Evolutionary conservation across 2,113 vertebrate genomes (phyloP), one percentile per base, ranked within the genome.

Genomic region (Cepphus grylle): DNA sequence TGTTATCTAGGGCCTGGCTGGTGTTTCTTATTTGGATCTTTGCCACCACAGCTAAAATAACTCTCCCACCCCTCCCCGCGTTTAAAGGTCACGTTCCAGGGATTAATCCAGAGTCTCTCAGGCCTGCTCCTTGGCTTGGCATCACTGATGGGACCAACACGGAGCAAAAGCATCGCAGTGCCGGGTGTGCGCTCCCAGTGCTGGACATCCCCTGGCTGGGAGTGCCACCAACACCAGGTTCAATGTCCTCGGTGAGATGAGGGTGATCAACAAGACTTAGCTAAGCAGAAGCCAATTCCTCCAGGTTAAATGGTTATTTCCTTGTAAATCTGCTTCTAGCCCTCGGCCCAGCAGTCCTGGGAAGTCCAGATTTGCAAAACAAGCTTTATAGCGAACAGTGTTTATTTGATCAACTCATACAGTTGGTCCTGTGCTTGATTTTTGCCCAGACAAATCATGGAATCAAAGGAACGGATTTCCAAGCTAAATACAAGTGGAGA

Each of bases 1-100:
- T 82, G 89, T 95, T 96, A 94, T 96, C 93, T 85, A 32, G 36
- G 62, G 70, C 66, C 94, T 93, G 84, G 73, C 93, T 96, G 90
- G 84, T 67, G 92, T 85, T 87, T 79, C 66, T 79, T 21, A 9
- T 8, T 45, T 96, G 96, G 95, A 69, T 8, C 58, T 63, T 61
- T 63, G 95, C 94, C 96, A 93, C 27, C 0, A 0, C 61, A 67
- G 91, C 45, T 89, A 93, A 93, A 97, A 96, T 87, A 94, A 89
- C 93, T 93, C 81, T 94, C 53, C 40, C 84, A 85, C 86, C 93
- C 55, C 96, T 95, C 92, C 95, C 95, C 80, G 63, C 76, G 47
- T 47, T 67, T 53, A 96, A 96, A 97, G 92, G 90, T 93, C 94
- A 84, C 17, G 36, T 88, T 91, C 92, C 90, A 92, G 86, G 66